phyloP scores from a whole-genome alignment of 2,113 vertebrate genomes.

The Ochotona princeps region DNA sequence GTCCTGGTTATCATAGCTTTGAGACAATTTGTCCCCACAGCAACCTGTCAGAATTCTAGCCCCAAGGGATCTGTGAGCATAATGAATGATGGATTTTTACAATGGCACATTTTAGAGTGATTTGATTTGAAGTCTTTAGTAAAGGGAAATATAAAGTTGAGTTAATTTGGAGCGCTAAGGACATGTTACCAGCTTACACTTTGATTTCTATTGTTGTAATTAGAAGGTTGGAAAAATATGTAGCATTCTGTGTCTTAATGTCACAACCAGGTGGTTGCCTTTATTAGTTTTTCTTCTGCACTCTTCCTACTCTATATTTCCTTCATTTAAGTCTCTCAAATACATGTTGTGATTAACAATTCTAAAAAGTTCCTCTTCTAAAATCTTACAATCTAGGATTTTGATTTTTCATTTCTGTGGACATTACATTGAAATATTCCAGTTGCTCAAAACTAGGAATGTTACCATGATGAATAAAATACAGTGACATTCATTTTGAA shows the following conservation, averaged over 20 bases:
- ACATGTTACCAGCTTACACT: background rate
- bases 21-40: background rate
- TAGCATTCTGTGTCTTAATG: background rate
- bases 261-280: background rate
- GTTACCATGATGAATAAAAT: background rate
- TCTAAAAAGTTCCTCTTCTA: background rate
- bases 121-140: background rate
- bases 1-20: background rate
- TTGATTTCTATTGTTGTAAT: background rate
- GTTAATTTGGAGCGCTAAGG: background rate
- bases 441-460: background rate
- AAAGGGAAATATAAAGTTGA: background rate
- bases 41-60: background rate
- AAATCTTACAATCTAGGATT: background rate
- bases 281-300: background rate
- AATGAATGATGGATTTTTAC: background rate
- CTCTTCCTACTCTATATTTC: background rate
- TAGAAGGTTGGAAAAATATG: background rate
- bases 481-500: background rate
- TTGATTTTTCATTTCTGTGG: no score
- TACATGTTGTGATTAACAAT: background rate
- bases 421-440: no score
- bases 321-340: background rate
- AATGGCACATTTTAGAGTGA: background rate
- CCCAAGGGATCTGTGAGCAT: background rate